These are phyloP conservation scores for Datnioides undecimradiatus DNA, from an alignment of 2,113 vertebrate genomes.

Conservation along the genomic window DNA sequence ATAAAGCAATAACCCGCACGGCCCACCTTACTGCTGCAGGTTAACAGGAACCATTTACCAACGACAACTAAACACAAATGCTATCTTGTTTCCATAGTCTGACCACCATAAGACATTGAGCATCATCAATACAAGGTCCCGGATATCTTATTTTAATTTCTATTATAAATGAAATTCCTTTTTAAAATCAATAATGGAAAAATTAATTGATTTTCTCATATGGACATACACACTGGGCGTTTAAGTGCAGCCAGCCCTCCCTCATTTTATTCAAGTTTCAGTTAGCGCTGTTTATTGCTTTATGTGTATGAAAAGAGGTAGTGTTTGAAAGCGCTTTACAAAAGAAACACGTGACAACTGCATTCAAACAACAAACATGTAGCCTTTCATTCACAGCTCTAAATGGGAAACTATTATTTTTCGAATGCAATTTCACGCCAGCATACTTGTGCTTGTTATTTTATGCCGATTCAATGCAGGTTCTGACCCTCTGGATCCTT, in stretches of 20 bases:
- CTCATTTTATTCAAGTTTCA: conserved; percentile 27
- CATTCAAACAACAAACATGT: conserved; percentile 18
- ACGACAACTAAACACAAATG: background rate
- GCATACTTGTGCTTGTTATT: conserved; percentile 29
- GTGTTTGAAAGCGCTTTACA: conserved; percentile 4
- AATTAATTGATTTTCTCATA: conserved; percentile 6
- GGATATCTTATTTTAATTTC: background rate
- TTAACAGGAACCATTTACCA: background rate
- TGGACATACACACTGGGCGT: background rate
- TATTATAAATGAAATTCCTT: background rate
- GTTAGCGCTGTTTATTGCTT: conserved; percentile 24
- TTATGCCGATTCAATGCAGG: background rate
- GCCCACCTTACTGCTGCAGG: background rate
- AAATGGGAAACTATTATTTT: conserved; percentile 31
- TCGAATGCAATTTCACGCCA: conserved; percentile 20
- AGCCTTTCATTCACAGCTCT: conserved; percentile 13
- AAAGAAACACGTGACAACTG: conserved; percentile 10
- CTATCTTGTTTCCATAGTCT: background rate
- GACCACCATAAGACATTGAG: background rate
- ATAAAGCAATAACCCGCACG: background rate
- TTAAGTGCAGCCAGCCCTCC: background rate
- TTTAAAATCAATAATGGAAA: background rate
- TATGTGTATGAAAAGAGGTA: conserved; percentile 39
- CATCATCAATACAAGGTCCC: background rate
- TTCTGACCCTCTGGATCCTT: conserved; percentile 6